These are phyloP conservation scores for Chelmon rostratus DNA, from an alignment of 2,797 vertebrate genomes.

Conservation along the genomic window DNA sequence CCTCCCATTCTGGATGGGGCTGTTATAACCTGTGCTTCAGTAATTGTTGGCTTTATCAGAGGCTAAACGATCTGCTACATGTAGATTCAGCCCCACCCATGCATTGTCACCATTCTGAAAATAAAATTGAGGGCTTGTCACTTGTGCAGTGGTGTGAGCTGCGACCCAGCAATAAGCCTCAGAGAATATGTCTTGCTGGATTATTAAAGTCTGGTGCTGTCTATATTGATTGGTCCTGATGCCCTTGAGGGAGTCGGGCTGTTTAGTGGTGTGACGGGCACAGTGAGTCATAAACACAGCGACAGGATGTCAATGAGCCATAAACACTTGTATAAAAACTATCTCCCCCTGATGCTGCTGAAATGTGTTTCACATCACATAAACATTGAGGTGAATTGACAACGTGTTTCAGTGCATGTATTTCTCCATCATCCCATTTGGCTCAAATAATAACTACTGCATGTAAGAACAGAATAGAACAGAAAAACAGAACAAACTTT, in stretches of 20 bases:
- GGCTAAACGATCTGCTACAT: conserved; percentile 15
- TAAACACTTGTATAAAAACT: conserved; percentile 81
- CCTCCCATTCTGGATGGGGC: conserved; percentile 3
- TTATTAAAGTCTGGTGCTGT: conserved; percentile 76
- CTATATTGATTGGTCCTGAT: conserved; percentile 78
- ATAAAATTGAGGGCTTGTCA: conserved; percentile 53
- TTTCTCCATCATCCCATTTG: conserved; percentile 44
- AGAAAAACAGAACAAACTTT: background rate
- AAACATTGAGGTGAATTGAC: conserved; percentile 70
- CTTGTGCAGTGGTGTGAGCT: conserved; percentile 43
- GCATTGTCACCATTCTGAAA: conserved; percentile 52
- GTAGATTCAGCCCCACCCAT: conserved; percentile 25
- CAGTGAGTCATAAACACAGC: conserved; percentile 79
- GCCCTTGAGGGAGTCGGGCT: conserved; percentile 78
- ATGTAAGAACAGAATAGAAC: background rate
- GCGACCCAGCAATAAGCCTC: conserved; percentile 47
- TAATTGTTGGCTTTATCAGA: conserved; percentile 18
- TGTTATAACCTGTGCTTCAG: conserved; percentile 16
- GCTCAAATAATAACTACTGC: conserved; percentile 26
- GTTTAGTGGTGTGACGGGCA: conserved; percentile 79
- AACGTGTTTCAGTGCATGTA: conserved; percentile 39
- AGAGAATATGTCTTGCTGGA: conserved; percentile 67
- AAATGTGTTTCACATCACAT: conserved; percentile 76
- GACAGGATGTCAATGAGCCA: conserved; percentile 83
- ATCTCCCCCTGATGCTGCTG: conserved; percentile 61